Percentiles rank a stretch among this genome's conserved stretches.
Conservation (phyloP, 2,888 invertebrate species). For the Eledona agricola region DNA sequence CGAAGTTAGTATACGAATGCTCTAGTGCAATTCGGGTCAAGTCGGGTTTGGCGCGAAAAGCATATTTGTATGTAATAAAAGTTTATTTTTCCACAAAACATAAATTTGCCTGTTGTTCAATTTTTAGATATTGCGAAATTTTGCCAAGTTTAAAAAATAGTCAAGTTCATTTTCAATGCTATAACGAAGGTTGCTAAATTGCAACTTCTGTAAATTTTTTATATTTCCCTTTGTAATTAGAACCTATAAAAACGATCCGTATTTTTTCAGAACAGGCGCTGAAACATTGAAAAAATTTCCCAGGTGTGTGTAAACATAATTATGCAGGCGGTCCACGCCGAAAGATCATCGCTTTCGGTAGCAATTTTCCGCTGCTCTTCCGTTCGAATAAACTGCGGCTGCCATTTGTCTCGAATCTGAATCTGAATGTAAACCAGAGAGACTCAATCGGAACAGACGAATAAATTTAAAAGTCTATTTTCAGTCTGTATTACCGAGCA, state of each 20-base stretch:
- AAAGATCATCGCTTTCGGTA: slow-evolving; percentile 18
- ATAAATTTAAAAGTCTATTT: slow-evolving; percentile 60
- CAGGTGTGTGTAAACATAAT: slow-evolving; percentile 9
- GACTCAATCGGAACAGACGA: slow-evolving; percentile 54
- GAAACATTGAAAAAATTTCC: slow-evolving; percentile 3
- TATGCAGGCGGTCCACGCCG: slow-evolving; percentile 7
- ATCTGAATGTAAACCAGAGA: slow-evolving; percentile 53
- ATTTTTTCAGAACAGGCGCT: slow-evolving; percentile 5
- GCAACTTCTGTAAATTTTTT: slow-evolving; percentile 1
- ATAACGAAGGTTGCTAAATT: no score
- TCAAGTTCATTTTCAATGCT: no score
- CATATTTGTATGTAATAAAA: no score
- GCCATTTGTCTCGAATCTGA: slow-evolving; percentile 53
- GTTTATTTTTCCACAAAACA: no score
- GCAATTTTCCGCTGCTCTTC: slow-evolving; percentile 23
- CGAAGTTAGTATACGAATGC: no score
- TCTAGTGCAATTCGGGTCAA: no score
- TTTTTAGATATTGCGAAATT: no score
- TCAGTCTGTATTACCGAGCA: slow-evolving; percentile 58
- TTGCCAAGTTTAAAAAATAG: no score
- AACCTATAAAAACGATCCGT: slow-evolving; percentile 10
- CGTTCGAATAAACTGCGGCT: slow-evolving; percentile 38
- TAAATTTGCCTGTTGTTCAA: no score
- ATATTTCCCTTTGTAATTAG: slow-evolving; percentile 8
- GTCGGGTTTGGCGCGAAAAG: no score